A percentile compares a stretch with the other conserved stretches of the same genome.
phyloP scores from a whole-genome alignment of 2,888 invertebrate genomes.

The Mesochorus sp. region DNA sequence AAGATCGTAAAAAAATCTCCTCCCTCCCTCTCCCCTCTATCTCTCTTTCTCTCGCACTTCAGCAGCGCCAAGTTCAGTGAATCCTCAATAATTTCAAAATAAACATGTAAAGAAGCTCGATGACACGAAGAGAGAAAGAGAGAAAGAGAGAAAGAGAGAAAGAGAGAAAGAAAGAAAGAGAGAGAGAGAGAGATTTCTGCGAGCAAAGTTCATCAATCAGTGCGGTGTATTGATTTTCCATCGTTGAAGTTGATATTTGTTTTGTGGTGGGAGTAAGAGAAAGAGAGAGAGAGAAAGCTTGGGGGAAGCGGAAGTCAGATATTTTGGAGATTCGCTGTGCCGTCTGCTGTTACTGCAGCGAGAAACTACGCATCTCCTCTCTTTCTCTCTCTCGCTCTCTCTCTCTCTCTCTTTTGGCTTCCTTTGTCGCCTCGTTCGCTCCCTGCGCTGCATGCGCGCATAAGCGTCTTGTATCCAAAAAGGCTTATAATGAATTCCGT shows the following conservation, averaged over 20 bases:
- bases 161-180: neutral
- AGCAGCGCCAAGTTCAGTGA: neutral
- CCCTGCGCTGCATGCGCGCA: conserved; percentile 24
- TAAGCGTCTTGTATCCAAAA: neutral
- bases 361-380: conserved; percentile 37
- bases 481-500: neutral
- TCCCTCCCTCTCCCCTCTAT: too few relatives aligned
- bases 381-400: neutral
- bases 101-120: neutral
- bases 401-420: conserved; percentile 17
- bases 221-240: conserved; percentile 61
- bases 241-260: conserved; percentile 60
- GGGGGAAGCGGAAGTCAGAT: conserved; percentile 53
- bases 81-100: conserved; percentile 35
- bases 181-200: conserved; percentile 33
- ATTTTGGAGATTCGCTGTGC: conserved; percentile 58
- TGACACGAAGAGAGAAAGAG: conserved; percentile 8
- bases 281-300: conserved; percentile 11
- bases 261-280: conserved; percentile 29
- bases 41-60: too few relatives aligned
- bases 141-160: too few relatives aligned
- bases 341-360: conserved; percentile 55
- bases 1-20: too few relatives aligned
- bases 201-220: conserved; percentile 60
- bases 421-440: conserved; percentile 18